phyloP scores from a whole-genome alignment of 2,113 vertebrate species.

The Clarias macrocephalus region DNA sequence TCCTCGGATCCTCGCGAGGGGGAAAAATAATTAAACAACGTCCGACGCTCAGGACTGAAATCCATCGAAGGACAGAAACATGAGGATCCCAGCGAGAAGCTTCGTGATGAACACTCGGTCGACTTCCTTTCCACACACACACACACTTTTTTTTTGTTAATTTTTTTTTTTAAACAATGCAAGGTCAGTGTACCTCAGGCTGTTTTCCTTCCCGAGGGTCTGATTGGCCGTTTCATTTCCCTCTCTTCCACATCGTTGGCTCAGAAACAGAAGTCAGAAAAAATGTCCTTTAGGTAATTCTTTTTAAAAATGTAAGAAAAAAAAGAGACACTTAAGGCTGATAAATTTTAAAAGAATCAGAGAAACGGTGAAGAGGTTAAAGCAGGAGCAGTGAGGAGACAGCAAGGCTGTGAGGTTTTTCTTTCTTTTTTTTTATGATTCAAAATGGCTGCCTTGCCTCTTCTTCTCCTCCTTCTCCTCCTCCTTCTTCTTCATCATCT shows the following conservation, averaged over 20 bases:
- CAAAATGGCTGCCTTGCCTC: conserved; percentile 67
- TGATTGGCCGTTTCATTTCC: conserved; percentile 68
- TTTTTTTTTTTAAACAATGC: not conserved
- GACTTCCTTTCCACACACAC: conserved; percentile 52
- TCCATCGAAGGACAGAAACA: conserved; percentile 32
- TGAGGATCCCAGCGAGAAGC: conserved; percentile 25
- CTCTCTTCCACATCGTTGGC: conserved; percentile 69
- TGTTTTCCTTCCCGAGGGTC: conserved; percentile 58
- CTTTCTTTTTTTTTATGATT: conserved; percentile 45
- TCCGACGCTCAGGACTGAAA: conserved; percentile 38
- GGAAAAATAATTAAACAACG: not conserved
- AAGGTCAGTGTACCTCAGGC: conserved; percentile 59
- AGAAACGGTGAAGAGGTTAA: conserved; percentile 63
- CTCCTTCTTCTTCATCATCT: conserved; percentile 68
- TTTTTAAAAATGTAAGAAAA: conserved; percentile 50
- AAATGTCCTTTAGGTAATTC: conserved; percentile 67
- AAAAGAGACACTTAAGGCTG: conserved; percentile 79
- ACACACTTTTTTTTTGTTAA: conserved; percentile 15
- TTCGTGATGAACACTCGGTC: conserved; percentile 60
- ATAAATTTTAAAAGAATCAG: conserved; percentile 67
- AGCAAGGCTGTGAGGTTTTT: conserved; percentile 48
- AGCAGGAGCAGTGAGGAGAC: conserved; percentile 47
- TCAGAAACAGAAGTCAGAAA: conserved; percentile 78
- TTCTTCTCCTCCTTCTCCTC: conserved; percentile 71
- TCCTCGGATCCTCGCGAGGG: not conserved